These are phyloP conservation scores for Pectinophora gossypiella DNA, from an alignment of 1,140 invertebrate species.

Conservation along the genomic window DNA sequence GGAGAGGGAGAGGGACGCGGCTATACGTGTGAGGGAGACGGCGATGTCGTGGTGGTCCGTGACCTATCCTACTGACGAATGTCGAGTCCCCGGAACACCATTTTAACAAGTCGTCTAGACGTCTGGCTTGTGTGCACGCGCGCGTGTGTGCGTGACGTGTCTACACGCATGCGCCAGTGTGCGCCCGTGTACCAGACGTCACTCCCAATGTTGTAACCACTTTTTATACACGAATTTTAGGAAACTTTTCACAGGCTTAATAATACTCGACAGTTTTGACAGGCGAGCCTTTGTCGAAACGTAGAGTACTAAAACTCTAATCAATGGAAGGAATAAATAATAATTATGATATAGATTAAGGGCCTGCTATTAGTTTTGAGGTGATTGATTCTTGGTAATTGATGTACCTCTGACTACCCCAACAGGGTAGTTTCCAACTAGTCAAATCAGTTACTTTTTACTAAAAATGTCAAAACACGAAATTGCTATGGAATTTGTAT, in stretches of 20 bases:
- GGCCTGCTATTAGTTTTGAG: too few species aligned
- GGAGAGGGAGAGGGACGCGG: conserved; percentile 29
- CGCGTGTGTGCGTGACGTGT: conserved; percentile 22
- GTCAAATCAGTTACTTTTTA: too few species aligned
- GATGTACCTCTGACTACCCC: too few species aligned
- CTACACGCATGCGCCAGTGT: neutral
- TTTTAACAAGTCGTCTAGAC: conserved; percentile 71
- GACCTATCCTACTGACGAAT: conserved; percentile 74
- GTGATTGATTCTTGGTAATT: too few species aligned
- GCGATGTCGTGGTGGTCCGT: conserved; percentile 47
- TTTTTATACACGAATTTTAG: neutral
- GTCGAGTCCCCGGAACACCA: conserved; percentile 69
- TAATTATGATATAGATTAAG: too few species aligned
- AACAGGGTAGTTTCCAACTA: too few species aligned
- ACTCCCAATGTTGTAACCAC: neutral
- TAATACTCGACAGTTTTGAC: neutral
- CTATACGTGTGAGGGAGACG: conserved; percentile 37
- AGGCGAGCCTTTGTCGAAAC: neutral
- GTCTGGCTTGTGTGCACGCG: conserved; percentile 39
- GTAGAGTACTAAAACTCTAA: too few species aligned
- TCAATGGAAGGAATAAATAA: too few species aligned
- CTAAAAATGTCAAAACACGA: too few species aligned
- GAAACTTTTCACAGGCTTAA: neutral
- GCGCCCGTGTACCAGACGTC: neutral
- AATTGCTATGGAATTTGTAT: too few species aligned